A percentile compares a stretch with the other conserved stretches of the same genome.
These are phyloP conservation scores for Caenorhabditis tropicalis DNA, from an alignment of 1,140 invertebrate species.

Conservation along the genomic window DNA sequence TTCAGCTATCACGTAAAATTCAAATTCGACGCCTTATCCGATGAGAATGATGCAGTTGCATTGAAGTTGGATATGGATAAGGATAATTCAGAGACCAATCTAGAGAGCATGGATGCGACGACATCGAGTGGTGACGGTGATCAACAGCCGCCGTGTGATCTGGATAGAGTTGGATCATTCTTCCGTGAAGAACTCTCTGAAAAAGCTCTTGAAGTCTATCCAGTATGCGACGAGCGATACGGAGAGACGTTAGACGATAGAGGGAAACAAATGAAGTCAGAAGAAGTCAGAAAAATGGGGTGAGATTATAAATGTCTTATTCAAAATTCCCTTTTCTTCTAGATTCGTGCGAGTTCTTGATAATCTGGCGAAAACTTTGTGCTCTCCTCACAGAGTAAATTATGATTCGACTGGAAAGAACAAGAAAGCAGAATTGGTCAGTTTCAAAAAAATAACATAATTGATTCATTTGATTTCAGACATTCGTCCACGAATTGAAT, in stretches of 20 bases:
- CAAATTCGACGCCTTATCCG: not conserved
- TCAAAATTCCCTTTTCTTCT: not conserved
- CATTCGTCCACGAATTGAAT: not conserved
- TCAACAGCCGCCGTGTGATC: not conserved
- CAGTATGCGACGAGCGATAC: not conserved
- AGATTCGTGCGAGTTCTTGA: not conserved
- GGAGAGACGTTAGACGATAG: not conserved
- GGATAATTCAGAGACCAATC: not conserved
- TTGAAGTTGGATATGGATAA: not conserved
- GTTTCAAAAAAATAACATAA: not conserved
- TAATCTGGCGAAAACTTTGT: not conserved
- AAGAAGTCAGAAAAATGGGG: not conserved
- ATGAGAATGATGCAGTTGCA: not conserved
- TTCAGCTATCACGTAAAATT: not conserved
- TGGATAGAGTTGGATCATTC: conserved; percentile 31
- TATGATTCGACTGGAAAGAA: not conserved
- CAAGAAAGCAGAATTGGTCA: not conserved
- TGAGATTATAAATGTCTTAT: not conserved
- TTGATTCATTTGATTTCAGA: not conserved
- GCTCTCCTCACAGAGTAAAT: not conserved
- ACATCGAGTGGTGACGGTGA: not conserved
- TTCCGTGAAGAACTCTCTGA: not conserved
- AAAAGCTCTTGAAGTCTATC: not conserved
- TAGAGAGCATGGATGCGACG: not conserved
- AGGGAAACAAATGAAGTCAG: not conserved